Base-by-base conservation (phyloP, 37 sponge, comb jelly and placozoan species). In the Hexactinellida sp. region DNA sequence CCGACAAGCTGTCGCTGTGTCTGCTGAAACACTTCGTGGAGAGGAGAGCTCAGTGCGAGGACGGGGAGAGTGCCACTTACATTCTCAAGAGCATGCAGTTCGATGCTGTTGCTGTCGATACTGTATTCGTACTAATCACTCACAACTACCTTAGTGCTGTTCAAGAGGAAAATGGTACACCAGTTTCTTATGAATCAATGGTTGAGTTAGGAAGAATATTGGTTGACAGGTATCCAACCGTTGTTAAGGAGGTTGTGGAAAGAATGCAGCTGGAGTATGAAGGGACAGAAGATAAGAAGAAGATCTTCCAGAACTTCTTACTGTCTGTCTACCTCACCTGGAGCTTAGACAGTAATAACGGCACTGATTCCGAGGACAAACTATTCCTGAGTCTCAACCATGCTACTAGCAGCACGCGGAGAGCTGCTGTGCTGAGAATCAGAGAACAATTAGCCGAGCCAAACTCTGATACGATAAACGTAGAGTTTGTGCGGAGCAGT, bases 341-440 rank as follows among this genome's bases (percentile, higher is more conserved):
- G 28, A 63, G 13, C 76, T 10, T 25, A 7, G 3, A 3, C 34
- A 10, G 76, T n/a, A n/a, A n/a, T n/a, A 47, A 47, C 16, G 34
- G 76, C 76, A 10, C 13, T 3, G 76, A 63, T 23, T 63, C 32
- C 34, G 76, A 63, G 76, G 13, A n/a, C 76, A 63, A n/a, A 10
- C 76, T 63, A 10, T 63, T 63, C 34, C 76, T 63, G 5, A 63
- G 76, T n/a, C 76, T 63, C 76, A 63, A n/a, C 76, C 76, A 63
- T 23, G 76, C 76, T 3, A n/a, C 21, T n/a, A 63, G 28, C 13
- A n/a, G 13, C 28, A 63, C 76, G 25, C 76, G 76, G 5, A 10
- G 21, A n/a, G 76, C 76, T 7, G 76, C 76, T 10, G 76, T 63
- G 34, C 76, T 63, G 25, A 10, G 30, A n/a, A 63, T 63, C 34